Base-by-base conservation (phyloP, 37 sponge, comb jelly and placozoan genomes). In the Ianthella basta region DNA sequence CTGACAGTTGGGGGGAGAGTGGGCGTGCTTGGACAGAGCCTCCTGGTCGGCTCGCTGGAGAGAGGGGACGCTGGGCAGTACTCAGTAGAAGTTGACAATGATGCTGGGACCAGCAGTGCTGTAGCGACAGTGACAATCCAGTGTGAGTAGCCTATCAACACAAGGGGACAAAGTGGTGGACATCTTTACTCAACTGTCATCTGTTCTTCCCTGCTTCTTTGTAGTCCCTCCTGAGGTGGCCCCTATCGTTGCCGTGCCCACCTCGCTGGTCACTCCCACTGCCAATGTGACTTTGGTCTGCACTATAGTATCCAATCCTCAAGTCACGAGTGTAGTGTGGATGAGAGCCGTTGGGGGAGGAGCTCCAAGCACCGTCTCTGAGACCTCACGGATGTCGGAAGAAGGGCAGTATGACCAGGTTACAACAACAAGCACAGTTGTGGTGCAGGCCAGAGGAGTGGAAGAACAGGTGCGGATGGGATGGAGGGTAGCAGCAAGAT, bases 91-190 rank as follows among this genome's bases (percentile, higher is more conserved):
- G 78, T 75, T 0, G 40, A 39, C 54, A 75, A 75, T 12, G 21
- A 36, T 40, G 78, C 78, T 3, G 78, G 78, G 20, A n/a, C 44
- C 10, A 15, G n/a, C 21, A 30, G n/a, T 1, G 21, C 15, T 41
- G 37, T 12, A 36, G 78, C 40, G 16, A 75, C 44, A 1, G n/a
- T 75, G 24, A 0, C 20, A 18, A 41, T 75, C 20, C 5, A 36
- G 16, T 75, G 78, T 75, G 44, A 75, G 78, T 75, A 29, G 19
- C 10, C 40, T 72, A n/a, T n/a, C n/a, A n/a, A n/a, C n/a, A n/a
- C n/a, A n/a, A n/a, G n/a, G n/a, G n/a, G n/a, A n/a, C n/a, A n/a
- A n/a, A n/a, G n/a, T n/a, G n/a, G n/a, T n/a, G n/a, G n/a, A n/a
- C n/a, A n/a, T n/a, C n/a, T 44, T 44, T 8, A 44, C 8, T 44